Conservation (phyloP, 2,888 invertebrate species). For the Acrobasis consociella region DNA sequence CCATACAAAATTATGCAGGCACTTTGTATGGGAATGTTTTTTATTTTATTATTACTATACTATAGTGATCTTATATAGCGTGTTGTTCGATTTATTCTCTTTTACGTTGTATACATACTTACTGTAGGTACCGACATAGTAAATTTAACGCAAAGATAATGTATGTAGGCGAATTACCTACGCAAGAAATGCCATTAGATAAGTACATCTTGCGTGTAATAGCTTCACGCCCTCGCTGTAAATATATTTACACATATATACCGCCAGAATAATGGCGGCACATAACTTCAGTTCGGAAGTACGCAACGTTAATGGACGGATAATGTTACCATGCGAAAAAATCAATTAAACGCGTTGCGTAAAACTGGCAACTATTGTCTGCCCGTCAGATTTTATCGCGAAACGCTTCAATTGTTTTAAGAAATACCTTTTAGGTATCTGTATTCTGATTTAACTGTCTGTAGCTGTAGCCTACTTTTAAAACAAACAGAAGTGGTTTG, state of each 20-base stretch:
- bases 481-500: neutral
- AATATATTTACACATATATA: slow-evolving; percentile 13
- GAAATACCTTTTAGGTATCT: slow-evolving; percentile 15
- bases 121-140: neutral
- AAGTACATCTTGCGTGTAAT: slow-evolving; percentile 21
- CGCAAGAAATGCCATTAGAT: slow-evolving; percentile 18
- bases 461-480: neutral
- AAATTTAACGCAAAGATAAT: slow-evolving; percentile 8
- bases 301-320: slow-evolving; percentile 28
- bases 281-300: slow-evolving; percentile 25
- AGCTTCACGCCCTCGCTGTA: slow-evolving; percentile 19
- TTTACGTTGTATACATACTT: neutral
- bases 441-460: neutral
- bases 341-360: slow-evolving; percentile 23
- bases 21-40: no score
- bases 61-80: no score
- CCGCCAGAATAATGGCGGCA: slow-evolving; percentile 16
- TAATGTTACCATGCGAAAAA: slow-evolving; percentile 29
- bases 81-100: no score
- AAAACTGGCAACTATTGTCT: slow-evolving; percentile 23
- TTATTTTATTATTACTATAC: no score
- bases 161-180: slow-evolving; percentile 7
- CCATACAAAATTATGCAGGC: no score
- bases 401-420: slow-evolving; percentile 15
- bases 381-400: slow-evolving; percentile 9